Conservation (phyloP, 2,113 vertebrate species). For the Rhynchomys soricoides region DNA sequence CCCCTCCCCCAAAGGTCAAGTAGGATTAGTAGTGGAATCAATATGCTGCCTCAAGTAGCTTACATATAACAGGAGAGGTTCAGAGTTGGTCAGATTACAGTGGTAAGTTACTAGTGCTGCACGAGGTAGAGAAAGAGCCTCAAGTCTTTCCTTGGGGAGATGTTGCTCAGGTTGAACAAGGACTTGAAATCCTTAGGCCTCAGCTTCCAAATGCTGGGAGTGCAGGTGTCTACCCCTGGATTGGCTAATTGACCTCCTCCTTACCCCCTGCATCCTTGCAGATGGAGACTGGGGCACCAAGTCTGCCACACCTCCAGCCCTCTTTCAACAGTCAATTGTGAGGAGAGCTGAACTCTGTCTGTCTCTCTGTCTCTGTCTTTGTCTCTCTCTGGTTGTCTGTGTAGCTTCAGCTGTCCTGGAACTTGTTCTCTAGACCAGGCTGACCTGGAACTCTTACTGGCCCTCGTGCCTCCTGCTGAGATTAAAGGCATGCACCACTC, state of each 20-base stretch:
- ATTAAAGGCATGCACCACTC: background rate
- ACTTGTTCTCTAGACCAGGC: background rate
- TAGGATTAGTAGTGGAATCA: background rate
- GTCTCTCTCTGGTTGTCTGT: background rate
- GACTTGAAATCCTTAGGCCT: background rate
- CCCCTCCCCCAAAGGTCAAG: background rate
- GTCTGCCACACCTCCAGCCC: background rate
- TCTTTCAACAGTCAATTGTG: background rate
- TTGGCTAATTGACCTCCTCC: too few species aligned
- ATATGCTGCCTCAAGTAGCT: background rate
- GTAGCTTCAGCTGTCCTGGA: background rate
- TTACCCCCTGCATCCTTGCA: too few species aligned
- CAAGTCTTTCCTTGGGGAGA: background rate
- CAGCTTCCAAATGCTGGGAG: background rate
- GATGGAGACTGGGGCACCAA: background rate
- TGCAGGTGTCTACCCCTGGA: background rate
- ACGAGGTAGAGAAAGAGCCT: background rate
- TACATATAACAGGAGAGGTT: background rate
- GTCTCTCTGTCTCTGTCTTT: background rate
- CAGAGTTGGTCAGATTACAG: slow-evolving; percentile 9
- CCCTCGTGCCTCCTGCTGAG: background rate
- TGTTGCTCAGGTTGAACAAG: background rate
- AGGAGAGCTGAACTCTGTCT: background rate
- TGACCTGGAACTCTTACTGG: background rate
- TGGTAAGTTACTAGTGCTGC: background rate